Evolutionary conservation across 2,888 invertebrate genomes (phyloP), one percentile per base, ranked within the genome.

Genomic region (Volucella inanis): DNA sequence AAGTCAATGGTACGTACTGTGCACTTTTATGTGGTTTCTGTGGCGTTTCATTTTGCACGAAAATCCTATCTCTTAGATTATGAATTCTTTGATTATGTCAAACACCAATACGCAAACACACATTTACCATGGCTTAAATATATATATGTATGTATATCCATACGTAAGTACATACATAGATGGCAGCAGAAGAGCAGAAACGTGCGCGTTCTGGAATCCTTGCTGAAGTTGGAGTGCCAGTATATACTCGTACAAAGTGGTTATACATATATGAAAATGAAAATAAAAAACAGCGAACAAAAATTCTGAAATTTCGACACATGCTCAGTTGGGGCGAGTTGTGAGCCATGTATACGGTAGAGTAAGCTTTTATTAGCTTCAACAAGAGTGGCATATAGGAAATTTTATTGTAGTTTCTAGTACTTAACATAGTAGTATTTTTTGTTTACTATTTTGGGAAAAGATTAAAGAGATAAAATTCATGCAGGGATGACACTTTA

Each of bases 291-390:
- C 22, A 52, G 15, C 10, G 22, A 47, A 49, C 14, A 15, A 6
- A 31, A 31, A 31, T 31, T 31, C 59, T 8, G 11, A 47, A 41
- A 50, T 39, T 43, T 39, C 55, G 80, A 72, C 76, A 85, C 85
- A 85, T 85, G 85, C 85, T 85, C 85, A 80, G 85, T 85, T 75
- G 31, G 31, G 31, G 31, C 50, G 15, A 67, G 67, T 72, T 67
- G 54, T 57, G 52, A 65, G 68, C 38, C 31, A 59, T 76, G 64
- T 67, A 64, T 61, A 84, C 75, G 85, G 55, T 68, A 80, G 80
- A 76, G 80, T 76, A 76, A 85, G 85, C 80, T 85, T 81, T 85
- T 67, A 68, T 76, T 76, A 62, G 71, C 62, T 52, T 39, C 49
- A 64, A 45, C 55, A 65, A 39, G 52, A 50, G 67, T 11, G 38